Evolutionary conservation across 2,888 invertebrate species (phyloP), one percentile per base, ranked within the genome.

Genomic region (Automeris io): DNA sequence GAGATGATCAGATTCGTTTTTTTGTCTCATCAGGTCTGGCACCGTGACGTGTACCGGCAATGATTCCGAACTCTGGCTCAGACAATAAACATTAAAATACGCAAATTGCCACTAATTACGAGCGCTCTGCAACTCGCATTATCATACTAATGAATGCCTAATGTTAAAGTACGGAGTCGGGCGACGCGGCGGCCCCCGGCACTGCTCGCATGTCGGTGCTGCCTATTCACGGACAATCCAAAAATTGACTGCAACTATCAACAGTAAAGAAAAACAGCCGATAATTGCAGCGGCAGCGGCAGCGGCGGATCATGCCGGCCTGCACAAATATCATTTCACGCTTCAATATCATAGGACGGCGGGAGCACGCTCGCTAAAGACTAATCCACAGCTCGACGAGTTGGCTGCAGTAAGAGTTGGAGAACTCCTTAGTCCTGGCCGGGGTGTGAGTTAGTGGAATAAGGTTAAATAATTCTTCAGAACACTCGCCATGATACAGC

Each of bases 101-200:
- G 44, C 42, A 46, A 47, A 50, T 46, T 33, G 5, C 29, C 31
- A 21, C 42, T 45, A 45, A 45, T 48, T 42, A 48, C 43, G 41
- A 39, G 37, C 33, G 41, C 26, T 41, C 32, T 47, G 41, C 40
- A 41, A 37, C 40, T 39, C 33, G 31, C 32, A 41, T 44, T 46
- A 37, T 18, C 46, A 46, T 43, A 19, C 45, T 38, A 35, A 33
- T 44, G 41, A 41, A 40, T 41, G n/a, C n/a, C n/a, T n/a, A n/a
- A 45, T 43, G 29, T 46, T 41, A 43, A 1, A 5, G 21, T 7
- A 7, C 31, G 21, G 7, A 6, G 11, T 6, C 11, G 9, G 9
- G 11, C 13, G 21, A n/a, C n/a, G n/a, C n/a, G n/a, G 12, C 12
- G 18, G 21, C 13, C 33, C 4, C 21, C 7, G 2, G 8, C 18